phyloP scores from a whole-genome alignment of 2,797 vertebrate genomes.

The Xenops minutus region DNA sequence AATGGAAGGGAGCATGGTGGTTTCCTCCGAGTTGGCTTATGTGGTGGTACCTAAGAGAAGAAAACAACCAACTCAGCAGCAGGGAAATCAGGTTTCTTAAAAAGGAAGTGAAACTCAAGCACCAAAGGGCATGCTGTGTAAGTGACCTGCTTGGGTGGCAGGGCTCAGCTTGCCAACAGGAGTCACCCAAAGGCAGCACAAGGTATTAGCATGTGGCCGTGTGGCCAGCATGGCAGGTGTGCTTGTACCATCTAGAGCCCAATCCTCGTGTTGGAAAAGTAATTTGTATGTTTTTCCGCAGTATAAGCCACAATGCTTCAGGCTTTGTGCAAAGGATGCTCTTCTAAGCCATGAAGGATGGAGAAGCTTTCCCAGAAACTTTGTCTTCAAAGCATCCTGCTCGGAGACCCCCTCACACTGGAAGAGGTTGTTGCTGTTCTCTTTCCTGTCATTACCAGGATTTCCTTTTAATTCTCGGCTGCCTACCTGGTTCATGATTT shows the following conservation, averaged over 20 bases:
- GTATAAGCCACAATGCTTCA: background rate
- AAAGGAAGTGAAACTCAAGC: constrained; percentile 32
- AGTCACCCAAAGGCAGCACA: background rate
- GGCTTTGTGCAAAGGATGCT: background rate
- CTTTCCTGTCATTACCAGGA: background rate
- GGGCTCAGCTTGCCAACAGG: background rate
- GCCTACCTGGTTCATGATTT: background rate
- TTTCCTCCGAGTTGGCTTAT: constrained; percentile 77
- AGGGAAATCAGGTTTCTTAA: background rate
- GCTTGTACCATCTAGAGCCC: background rate
- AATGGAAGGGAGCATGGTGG: constrained; percentile 80
- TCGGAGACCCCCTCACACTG: background rate
- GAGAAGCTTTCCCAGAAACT: background rate
- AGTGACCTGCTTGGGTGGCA: background rate
- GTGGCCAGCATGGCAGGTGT: background rate
- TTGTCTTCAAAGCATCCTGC: background rate
- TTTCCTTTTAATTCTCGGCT: background rate
- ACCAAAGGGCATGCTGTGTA: background rate
- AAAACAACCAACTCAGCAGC: constrained; percentile 41
- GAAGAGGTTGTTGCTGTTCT: background rate
- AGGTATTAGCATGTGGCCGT: background rate
- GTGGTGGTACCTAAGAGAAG: constrained; percentile 73
- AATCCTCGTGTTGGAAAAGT: background rate
- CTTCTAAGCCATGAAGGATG: background rate
- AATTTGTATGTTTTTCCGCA: background rate